A percentile compares a stretch with the other conserved stretches of the same genome.
These are phyloP conservation scores for Pterostichus madidus DNA, from an alignment of 2,888 invertebrate species.

Conservation along the genomic window DNA sequence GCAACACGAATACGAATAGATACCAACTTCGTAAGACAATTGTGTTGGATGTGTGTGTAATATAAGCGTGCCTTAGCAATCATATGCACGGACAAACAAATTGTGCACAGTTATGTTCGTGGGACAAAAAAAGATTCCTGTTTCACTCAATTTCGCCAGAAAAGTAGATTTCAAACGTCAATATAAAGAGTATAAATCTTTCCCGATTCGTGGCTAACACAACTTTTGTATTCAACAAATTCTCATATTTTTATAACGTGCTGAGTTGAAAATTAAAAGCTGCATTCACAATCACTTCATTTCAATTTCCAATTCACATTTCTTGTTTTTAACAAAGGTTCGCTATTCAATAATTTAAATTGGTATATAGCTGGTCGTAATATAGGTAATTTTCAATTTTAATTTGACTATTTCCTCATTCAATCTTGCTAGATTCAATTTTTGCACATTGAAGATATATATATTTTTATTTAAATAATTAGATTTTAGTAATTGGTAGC, in stretches of 20 bases:
- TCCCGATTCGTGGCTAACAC: background rate
- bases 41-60: constrained; percentile 12
- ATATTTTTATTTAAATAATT: no score
- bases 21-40: constrained; percentile 24
- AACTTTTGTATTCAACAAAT: background rate
- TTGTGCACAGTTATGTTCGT: constrained; percentile 7
- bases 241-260: constrained; percentile 9
- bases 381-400: no score
- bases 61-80: constrained; percentile 27
- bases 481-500: no score
- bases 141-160: constrained; percentile 43
- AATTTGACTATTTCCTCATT: no score
- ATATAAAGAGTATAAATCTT: constrained; percentile 41
- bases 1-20: constrained; percentile 12
- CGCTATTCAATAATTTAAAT: no score
- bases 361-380: no score
- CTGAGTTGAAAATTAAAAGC: background rate
- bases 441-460: no score
- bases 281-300: no score
- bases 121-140: constrained; percentile 12
- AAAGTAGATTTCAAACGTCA: constrained; percentile 47
- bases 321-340: no score
- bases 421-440: no score
- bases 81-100: constrained; percentile 35
- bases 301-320: no score